Percentiles rank a stretch among this genome's conserved stretches.
phyloP scores from a whole-genome alignment of 2,888 invertebrate species.

The Chironomus riparius region DNA sequence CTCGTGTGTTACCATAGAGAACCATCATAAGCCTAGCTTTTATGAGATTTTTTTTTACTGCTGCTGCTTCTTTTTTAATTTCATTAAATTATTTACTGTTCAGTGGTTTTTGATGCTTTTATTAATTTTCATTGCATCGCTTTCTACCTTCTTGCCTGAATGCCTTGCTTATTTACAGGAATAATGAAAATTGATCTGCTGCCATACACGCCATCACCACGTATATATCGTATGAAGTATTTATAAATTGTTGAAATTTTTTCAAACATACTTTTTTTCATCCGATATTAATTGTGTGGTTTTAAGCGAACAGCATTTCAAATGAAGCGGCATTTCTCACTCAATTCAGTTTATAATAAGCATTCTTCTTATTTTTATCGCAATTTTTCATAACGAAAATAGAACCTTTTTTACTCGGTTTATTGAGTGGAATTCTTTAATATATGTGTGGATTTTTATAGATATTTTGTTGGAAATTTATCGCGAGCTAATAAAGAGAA shows the following conservation, averaged over 20 bases:
- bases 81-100: constrained; percentile 26
- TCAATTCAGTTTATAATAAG: too few species aligned
- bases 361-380: too few species aligned
- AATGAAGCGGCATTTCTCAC: background rate
- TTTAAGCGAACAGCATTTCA: background rate
- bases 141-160: background rate
- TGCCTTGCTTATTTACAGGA: background rate
- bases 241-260: background rate
- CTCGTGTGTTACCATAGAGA: background rate
- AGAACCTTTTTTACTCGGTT: too few species aligned
- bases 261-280: background rate
- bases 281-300: background rate
- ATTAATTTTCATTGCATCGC: constrained; percentile 10
- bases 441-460: too few species aligned
- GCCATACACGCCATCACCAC: background rate
- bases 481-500: too few species aligned
- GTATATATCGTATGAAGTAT: background rate
- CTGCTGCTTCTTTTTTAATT: constrained; percentile 13
- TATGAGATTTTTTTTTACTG: background rate
- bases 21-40: constrained; percentile 13
- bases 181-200: background rate
- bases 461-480: too few species aligned
- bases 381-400: too few species aligned
- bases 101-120: constrained; percentile 15
- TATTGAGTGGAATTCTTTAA: too few species aligned